Percentiles rank a stretch among this genome's conserved stretches.
Evolutionary conservation across 1,140 invertebrate species (phyloP).

Genomic region (Drosophila mojavensis): DNA sequence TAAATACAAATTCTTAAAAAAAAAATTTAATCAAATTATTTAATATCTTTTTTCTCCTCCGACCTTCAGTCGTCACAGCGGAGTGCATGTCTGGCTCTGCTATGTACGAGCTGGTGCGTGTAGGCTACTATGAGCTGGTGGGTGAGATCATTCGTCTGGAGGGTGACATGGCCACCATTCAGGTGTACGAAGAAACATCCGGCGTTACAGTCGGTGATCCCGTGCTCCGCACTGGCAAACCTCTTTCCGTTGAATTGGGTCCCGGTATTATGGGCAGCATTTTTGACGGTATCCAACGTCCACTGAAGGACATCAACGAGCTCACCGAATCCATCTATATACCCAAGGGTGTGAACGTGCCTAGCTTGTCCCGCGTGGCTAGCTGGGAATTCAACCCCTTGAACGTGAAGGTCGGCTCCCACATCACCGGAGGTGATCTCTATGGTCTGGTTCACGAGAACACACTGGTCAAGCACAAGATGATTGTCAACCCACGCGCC

Average conservation of each 20-base stretch:
- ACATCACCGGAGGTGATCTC: conserved; percentile 99
- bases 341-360: conserved; percentile 99
- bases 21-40: not conserved
- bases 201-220: conserved; percentile 99
- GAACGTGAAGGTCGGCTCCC: conserved; percentile 95
- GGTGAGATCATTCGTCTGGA: conserved; percentile 99
- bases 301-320: conserved; percentile 98
- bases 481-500: conserved; percentile 96
- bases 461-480: conserved; percentile 98
- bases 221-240: conserved; percentile 98
- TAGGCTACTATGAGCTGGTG: conserved; percentile 98
- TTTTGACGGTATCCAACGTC: conserved; percentile 99
- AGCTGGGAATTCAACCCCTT: conserved; percentile 97
- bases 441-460: conserved; percentile 99
- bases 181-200: conserved; percentile 99
- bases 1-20: not conserved
- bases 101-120: conserved; percentile 99
- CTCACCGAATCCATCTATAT: conserved; percentile 99
- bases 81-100: conserved; percentile 99
- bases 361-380: conserved; percentile 91
- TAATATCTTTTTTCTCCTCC: not conserved
- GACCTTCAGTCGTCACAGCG: conserved; percentile 95
- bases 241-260: conserved; percentile 97
- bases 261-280: conserved; percentile 99
- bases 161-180: conserved; percentile 99